Evolutionary conservation across 2,888 invertebrate species (phyloP), one percentile per base, ranked within the genome.

Genomic region (Noctuana brunneofusca): DNA sequence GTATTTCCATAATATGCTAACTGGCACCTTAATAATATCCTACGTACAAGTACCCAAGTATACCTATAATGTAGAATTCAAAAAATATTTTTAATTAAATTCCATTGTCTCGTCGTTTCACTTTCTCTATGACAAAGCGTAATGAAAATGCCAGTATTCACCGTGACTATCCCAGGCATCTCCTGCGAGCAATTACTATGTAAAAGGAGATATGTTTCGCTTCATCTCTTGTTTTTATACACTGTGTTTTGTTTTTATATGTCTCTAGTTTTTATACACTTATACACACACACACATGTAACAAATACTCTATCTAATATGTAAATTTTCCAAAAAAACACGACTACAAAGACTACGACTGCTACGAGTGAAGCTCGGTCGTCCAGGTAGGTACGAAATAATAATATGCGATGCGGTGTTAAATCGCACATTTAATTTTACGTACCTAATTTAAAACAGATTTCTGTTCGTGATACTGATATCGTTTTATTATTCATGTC

Each of bases 11-110:
- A 3, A 24, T 24, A 3, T 24, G 4, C 4, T 38, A 38, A 38
- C 0, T 14, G 38, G 1, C 14, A 38, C 14, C 5, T 5, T 4
- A 38, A 38, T 38, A 35, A 35, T 12, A 35, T 35, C 12, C 5
- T 38, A 14, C 0, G n/a, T 14, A 14, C 2, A 14, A 38, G 4
- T 35, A 2, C 0, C 9, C 8, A 43, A 43, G 8, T 27, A 35
- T 35, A 12, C 12, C 12, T 9, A 35, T 9, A 35, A 35, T 11
- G 6, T 35, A 11, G n/a, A n/a, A 35, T 43, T 18, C 18, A 43
- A 56, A 67, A 68, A 65, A 49, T 70, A 67, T 75, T 83, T 81
- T 85, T 84, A 87, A 87, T 87, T 86, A 87, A 87, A 86, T 84
- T 81, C 78, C 73, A 71, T 77, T 82, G 78, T 77, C 78, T 78